Base-by-base conservation (phyloP, 2,113 vertebrate species). In the Pipra filicauda region DNA sequence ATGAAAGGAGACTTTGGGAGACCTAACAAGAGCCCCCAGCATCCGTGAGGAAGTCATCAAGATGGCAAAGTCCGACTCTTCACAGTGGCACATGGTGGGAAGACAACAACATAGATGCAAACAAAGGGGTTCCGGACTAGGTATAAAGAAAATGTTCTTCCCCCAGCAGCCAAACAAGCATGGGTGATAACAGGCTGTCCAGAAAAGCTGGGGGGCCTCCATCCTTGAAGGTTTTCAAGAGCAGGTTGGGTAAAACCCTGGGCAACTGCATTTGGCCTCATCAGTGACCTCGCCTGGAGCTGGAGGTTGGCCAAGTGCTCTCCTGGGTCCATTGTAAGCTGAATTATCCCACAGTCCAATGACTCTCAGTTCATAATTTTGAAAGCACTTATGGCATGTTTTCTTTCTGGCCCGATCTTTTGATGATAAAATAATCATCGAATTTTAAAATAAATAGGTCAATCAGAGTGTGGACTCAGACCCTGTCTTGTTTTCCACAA, bases 241-340 rank as follows among this genome's bases (percentile, higher is more conserved):
- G 8, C 3, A 71, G 51, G 15, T 35, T 86, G 67, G 24, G 26
- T 64, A 82, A 80, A 46, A 49, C 64, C 41, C 75, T n/a, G 22
- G 61, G 35, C 41, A 57, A 27, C 19, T 57, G 59, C 31, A 27
- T 59, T 46, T 44, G 48, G 48, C 78, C 49, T 64, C 31, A 23
- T 35, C 13, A 24, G 0, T 27, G 27, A 57, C 37, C 39, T 75
- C 0, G 0, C 17, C 1, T 23, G 54, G 24, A 69, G 74, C 37
- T 46, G 39, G 12, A 55, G 31, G 20, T 10, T 58, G 79, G 44
- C n/a, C 37, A 69, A 22, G 22, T 18, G 27, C 19, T 41, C 49
- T 55, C 19, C 51, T 15, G 35, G 52, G 26, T 65, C 67, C 21
- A 15, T 59, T 67, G n/a, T 44, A 31, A 59, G 8, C 24, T 43